Evolutionary conservation across 2,113 vertebrate genomes (phyloP).

Genomic region (Mastomys coucha): DNA sequence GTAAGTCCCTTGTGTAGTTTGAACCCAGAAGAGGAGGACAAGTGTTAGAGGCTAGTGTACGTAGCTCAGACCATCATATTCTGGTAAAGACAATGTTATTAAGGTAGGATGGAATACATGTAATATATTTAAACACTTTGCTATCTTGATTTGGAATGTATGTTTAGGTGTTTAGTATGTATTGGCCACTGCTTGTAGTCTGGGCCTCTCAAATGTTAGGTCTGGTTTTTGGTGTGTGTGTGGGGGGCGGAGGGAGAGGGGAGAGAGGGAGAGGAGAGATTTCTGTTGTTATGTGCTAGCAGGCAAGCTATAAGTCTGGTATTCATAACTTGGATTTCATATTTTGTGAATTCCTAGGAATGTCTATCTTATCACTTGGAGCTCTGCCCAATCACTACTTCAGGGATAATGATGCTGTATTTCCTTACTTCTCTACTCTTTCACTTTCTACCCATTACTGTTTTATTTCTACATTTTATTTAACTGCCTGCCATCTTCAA

Average conservation of each 20-base stretch:
- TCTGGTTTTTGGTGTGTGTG: neutral
- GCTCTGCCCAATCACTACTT: neutral
- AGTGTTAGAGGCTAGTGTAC: neutral
- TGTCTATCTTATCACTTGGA: neutral
- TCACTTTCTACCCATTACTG: conserved; percentile 19
- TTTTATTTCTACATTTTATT: conserved; percentile 45
- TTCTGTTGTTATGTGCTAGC: conserved; percentile 25
- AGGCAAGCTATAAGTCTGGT: neutral
- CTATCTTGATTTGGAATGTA: conserved; percentile 35
- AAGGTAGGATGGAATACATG: neutral
- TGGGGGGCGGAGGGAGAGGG: neutral
- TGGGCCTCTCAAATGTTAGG: conserved; percentile 2
- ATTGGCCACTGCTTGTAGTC: conserved; percentile 12
- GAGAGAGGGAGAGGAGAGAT: neutral
- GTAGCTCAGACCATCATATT: neutral
- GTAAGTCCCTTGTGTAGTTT: neutral
- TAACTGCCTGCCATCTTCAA: conserved; percentile 15
- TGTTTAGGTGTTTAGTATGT: neutral
- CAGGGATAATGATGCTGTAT: neutral
- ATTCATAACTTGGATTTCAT: conserved; percentile 26
- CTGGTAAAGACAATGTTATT: neutral
- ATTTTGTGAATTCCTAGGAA: conserved; percentile 9
- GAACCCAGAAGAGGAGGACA: neutral
- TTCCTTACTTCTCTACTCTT: neutral
- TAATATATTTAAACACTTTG: conserved; percentile 31